These are phyloP conservation scores for Suillia variegata DNA, from an alignment of 2,888 invertebrate genomes.

Conservation along the genomic window DNA sequence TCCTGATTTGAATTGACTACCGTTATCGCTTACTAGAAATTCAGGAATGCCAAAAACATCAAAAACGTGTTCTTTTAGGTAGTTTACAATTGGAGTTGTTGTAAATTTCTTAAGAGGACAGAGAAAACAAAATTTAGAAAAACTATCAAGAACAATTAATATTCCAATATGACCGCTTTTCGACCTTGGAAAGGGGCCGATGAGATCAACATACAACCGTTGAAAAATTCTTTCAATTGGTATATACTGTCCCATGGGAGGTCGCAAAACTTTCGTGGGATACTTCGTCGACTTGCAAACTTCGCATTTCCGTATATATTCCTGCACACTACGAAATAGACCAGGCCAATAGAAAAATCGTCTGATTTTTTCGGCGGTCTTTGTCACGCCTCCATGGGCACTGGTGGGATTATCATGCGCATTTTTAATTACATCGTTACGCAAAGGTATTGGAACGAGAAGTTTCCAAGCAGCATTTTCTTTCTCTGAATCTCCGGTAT, in stretches of 20 bases:
- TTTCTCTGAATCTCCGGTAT: background rate
- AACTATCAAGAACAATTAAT: constrained; percentile 6
- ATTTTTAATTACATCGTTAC: background rate
- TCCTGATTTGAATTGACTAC: constrained; percentile 1
- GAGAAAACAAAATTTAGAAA: constrained; percentile 15
- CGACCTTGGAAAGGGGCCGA: constrained; percentile 12
- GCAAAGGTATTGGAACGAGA: background rate
- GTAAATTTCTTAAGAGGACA: constrained; percentile 2
- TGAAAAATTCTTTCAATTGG: constrained; percentile 9
- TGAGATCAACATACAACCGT: constrained; percentile 18
- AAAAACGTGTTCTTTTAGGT: background rate
- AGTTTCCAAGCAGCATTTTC: background rate
- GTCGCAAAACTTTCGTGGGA: background rate
- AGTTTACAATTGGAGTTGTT: background rate
- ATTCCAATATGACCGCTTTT: background rate
- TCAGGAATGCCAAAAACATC: constrained; percentile 4
- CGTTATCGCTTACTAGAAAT: background rate
- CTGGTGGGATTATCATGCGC: constrained; percentile 5
- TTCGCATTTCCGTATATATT: background rate
- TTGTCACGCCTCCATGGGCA: constrained; percentile 15
- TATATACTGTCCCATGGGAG: background rate
- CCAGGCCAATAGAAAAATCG: constrained; percentile 10
- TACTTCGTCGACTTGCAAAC: background rate
- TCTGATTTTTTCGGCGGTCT: background rate
- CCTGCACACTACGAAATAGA: background rate